Evolutionary conservation across 2,113 vertebrate genomes (phyloP).

Genomic region (Clarias batrachus): DNA sequence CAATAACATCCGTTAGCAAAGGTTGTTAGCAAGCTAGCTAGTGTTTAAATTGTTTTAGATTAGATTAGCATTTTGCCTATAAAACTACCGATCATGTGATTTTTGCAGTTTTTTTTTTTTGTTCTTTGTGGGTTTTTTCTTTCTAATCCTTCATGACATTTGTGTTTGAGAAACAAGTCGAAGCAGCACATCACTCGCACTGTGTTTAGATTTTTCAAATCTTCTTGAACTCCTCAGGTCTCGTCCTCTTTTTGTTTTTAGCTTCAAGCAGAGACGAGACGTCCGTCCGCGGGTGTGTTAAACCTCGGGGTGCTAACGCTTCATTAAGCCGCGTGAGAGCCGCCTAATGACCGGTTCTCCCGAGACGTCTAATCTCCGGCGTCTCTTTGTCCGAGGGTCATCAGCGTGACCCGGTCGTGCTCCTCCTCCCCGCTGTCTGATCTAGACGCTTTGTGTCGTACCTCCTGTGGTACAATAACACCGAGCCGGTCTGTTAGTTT

Average conservation of each 20-base stretch:
- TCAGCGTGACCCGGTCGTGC: neutral
- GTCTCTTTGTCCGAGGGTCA: neutral
- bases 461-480: neutral
- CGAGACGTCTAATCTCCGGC: neutral
- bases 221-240: neutral
- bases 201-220: neutral
- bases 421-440: neutral
- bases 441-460: neutral
- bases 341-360: neutral
- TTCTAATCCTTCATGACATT: neutral
- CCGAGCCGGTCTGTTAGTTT: neutral
- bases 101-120: too few species aligned
- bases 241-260: neutral
- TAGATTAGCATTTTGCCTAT: neutral
- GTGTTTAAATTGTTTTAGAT: neutral
- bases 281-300: neutral
- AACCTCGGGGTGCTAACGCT: neutral
- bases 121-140: neutral
- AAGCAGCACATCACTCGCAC: neutral
- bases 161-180: neutral
- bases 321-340: neutral
- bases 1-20: neutral
- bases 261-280: neutral
- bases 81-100: neutral
- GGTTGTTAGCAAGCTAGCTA: neutral